phyloP scores from a whole-genome alignment of 1,140 invertebrate genomes.

The Scaptomyza montana region DNA sequence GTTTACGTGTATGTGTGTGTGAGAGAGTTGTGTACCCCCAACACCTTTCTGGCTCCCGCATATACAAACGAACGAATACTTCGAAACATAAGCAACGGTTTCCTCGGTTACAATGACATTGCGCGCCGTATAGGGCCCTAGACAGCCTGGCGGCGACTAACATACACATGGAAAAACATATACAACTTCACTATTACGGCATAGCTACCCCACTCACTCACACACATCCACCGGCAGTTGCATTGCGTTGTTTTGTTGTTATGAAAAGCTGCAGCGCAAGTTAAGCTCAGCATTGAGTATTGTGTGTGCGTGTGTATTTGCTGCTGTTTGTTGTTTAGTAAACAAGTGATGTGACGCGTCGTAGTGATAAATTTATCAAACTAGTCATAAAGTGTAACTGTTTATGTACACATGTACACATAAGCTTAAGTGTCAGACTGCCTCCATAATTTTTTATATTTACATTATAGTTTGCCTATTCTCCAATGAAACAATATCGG shows the following conservation, averaged over 20 bases:
- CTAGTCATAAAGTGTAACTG: conserved; percentile 33
- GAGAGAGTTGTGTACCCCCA: conserved; percentile 48
- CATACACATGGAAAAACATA: conserved; percentile 20
- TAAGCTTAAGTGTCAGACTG: neutral
- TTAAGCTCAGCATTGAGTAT: conserved; percentile 25
- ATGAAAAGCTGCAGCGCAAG: conserved; percentile 37
- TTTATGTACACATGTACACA: conserved; percentile 4
- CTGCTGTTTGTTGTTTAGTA: conserved; percentile 57
- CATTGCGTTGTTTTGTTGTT: conserved; percentile 54
- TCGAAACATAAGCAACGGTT: conserved; percentile 48
- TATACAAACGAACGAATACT: conserved; percentile 16
- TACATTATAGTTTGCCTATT: conserved; percentile 39
- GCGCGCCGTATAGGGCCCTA: conserved; percentile 57
- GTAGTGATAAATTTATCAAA: conserved; percentile 29
- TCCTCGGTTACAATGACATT: conserved; percentile 67
- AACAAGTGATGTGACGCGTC: conserved; percentile 57
- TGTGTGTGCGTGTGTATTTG: conserved; percentile 3
- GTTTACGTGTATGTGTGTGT: conserved; percentile 41
- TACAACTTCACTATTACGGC: conserved; percentile 70
- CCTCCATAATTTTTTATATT: too few relatives aligned
- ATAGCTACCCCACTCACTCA: conserved; percentile 48
- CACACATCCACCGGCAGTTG: conserved; percentile 33
- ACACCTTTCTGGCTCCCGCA: conserved; percentile 14
- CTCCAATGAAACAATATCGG: conserved; percentile 61
- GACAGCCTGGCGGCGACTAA: conserved; percentile 68